Evolutionary conservation across 2,888 invertebrate species (phyloP).

Genomic region (Conops quadrifasciatus): DNA sequence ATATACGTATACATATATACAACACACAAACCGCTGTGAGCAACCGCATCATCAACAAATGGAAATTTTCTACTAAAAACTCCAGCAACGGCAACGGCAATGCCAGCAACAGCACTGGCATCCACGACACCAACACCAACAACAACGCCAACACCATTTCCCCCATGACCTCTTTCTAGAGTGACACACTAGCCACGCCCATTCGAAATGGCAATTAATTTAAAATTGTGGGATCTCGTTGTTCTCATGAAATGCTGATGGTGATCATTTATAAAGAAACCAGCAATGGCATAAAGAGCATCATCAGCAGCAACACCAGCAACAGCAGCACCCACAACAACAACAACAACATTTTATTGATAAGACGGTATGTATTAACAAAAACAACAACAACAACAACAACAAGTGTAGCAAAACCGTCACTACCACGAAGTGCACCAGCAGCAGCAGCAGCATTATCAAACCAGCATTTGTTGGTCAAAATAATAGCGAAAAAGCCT

Average conservation of each 20-base stretch:
- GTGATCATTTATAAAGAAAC: constrained; percentile 24
- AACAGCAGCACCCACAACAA: constrained; percentile 15
- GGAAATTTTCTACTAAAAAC: constrained; percentile 6
- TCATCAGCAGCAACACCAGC: constrained; percentile 20
- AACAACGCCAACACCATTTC: neutral
- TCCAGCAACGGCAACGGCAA: neutral
- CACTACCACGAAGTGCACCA: neutral
- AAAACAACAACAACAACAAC: constrained; percentile 21
- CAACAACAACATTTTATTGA: neutral
- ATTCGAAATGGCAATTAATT: constrained; percentile 25
- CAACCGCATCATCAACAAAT: constrained; percentile 17
- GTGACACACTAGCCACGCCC: neutral
- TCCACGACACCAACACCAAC: neutral
- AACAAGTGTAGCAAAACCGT: constrained; percentile 24
- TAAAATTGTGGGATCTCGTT: constrained; percentile 16
- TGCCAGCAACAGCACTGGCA: neutral
- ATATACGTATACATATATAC: neutral
- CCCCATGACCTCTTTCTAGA: neutral
- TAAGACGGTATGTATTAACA: constrained; percentile 27
- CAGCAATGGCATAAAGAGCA: constrained; percentile 28
- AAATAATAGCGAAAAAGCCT: neutral
- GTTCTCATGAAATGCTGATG: constrained; percentile 10
- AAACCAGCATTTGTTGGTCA: constrained; percentile 11
- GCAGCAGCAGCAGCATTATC: neutral
- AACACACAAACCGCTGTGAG: constrained; percentile 1